These are phyloP conservation scores for Eupithecia insigniata DNA, from an alignment of 2,888 invertebrate species.

Conservation along the genomic window DNA sequence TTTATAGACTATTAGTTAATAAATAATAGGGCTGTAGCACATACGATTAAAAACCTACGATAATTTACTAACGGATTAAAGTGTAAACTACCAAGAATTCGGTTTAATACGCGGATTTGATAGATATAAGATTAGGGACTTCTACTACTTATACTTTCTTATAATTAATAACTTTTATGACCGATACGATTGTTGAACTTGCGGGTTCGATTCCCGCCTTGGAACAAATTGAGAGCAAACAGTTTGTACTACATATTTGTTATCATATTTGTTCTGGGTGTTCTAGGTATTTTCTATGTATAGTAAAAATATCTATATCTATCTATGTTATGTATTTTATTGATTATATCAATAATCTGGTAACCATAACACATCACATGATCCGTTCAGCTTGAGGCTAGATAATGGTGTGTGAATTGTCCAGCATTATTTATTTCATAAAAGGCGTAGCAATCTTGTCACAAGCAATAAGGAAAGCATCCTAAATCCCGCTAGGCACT, in stretches of 20 bases:
- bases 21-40: background rate
- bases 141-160: background rate
- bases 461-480: conserved; percentile 8
- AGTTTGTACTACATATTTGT: too few species aligned
- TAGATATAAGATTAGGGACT: background rate
- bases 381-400: too few species aligned
- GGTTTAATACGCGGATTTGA: background rate
- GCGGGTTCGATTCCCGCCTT: too few species aligned
- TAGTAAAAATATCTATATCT: too few species aligned
- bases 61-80: background rate
- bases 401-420: too few species aligned
- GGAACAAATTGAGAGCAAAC: too few species aligned
- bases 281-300: too few species aligned
- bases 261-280: too few species aligned
- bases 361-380: too few species aligned
- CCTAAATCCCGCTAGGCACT: conserved; percentile 1
- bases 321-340: too few species aligned
- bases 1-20: background rate
- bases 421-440: background rate
- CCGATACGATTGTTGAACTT: too few species aligned
- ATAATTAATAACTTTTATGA: background rate
- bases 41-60: background rate
- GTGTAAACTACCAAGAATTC: background rate
- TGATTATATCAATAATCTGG: too few species aligned
- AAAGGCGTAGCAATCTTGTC: conserved; percentile 2